phyloP scores from a whole-genome alignment of 2,888 invertebrate genomes.

The Philhelius pedissequus region DNA sequence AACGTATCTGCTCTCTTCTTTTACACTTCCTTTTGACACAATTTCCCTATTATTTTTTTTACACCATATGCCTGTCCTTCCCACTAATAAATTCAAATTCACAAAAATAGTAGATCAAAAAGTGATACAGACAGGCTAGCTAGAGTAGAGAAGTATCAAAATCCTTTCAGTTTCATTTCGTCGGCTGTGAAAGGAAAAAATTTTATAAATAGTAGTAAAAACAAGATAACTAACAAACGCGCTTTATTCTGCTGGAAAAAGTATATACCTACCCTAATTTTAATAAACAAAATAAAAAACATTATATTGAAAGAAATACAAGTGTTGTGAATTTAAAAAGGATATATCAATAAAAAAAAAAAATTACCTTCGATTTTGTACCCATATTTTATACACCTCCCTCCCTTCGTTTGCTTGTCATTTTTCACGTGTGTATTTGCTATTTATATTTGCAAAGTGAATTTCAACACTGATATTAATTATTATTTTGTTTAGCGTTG shows the following conservation, averaged over 20 bases:
- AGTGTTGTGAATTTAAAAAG: constrained; percentile 30
- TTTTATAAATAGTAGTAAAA: not conserved
- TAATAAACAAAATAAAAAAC: not conserved
- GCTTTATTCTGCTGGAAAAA: not conserved
- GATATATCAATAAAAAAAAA: not conserved
- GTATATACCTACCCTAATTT: not conserved
- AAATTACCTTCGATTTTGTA: not conserved
- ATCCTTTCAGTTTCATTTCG: constrained; percentile 59
- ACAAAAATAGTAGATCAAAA: constrained; percentile 22
- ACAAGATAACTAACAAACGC: not conserved
- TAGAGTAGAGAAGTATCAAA: no score
- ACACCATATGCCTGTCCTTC: constrained; percentile 44
- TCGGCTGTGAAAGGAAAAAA: constrained; percentile 56
- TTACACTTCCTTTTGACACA: constrained; percentile 40
- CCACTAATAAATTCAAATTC: not conserved
- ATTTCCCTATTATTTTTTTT: constrained; percentile 7
- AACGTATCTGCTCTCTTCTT: not conserved
- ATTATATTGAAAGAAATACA: not conserved
- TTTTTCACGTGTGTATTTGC: constrained; percentile 12
- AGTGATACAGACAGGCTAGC: constrained; percentile 25
- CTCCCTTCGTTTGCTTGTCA: not conserved
- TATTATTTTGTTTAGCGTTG: not conserved
- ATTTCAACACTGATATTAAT: not conserved
- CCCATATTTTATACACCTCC: not conserved
- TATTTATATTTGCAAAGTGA: constrained; percentile 1